A percentile compares a stretch with the other conserved stretches of the same genome.
phyloP scores from a whole-genome alignment of 1,140 invertebrate species.

The Akabosia matsudoensis region DNA sequence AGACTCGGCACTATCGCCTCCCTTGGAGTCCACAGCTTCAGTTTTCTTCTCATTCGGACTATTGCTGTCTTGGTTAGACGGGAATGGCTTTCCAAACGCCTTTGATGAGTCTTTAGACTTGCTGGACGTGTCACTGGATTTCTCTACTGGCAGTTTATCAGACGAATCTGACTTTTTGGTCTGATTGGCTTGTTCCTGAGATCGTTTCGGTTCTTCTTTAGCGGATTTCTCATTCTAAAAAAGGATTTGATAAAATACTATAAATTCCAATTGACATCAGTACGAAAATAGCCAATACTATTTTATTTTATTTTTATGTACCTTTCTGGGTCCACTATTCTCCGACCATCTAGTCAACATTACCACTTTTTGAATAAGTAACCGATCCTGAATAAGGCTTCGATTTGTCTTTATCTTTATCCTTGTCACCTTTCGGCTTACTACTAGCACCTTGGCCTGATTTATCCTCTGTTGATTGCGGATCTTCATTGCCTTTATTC shows the following conservation, averaged over 20 bases:
- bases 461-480: constrained; percentile 49
- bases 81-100: constrained; percentile 2
- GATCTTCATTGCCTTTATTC: constrained; percentile 25
- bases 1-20: neutral
- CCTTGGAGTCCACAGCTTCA: no score
- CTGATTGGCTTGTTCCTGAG: neutral
- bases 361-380: constrained; percentile 18
- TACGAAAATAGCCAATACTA: neutral
- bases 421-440: neutral
- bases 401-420: neutral
- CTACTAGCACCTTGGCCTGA: neutral
- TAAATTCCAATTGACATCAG: neutral
- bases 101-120: neutral
- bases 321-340: constrained; percentile 28
- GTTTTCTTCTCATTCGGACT: constrained; percentile 49
- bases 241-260: neutral
- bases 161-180: neutral
- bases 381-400: constrained; percentile 49
- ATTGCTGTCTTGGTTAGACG: neutral
- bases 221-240: neutral
- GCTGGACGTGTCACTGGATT: neutral
- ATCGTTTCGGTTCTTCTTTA: neutral
- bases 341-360: constrained; percentile 30
- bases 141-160: neutral
- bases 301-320: no score